Evolutionary conservation across 2,888 invertebrate species (phyloP), one percentile per base, ranked within the genome.

Genomic region (Netelia fuscicornis): DNA sequence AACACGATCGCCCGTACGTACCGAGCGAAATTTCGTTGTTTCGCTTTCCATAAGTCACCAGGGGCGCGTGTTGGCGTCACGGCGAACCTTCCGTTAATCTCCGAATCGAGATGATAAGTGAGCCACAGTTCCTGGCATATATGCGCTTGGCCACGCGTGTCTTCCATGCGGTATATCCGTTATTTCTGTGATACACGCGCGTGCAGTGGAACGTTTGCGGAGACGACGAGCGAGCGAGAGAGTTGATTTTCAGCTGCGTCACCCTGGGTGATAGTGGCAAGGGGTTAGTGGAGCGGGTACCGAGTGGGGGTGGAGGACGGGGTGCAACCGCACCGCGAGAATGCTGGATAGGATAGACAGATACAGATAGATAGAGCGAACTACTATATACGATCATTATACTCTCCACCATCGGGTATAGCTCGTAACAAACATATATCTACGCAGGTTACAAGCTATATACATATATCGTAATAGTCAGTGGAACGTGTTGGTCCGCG

Each of bases 171-270:
- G 30, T 62, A 65, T 77, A 30, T 56, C 54, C 54, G 17, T 62
- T 76, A 76, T 76, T 77, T 77, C 77, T 67, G 67, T 67, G 77
- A 67, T 77, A 30, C 67, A 56, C 67, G 58, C 77, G 56, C 67
- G 58, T 67, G 77, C 68, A 52, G 48, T 52, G 75, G 60, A 68
- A 81, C 70, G 70, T 68, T 75, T 65, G 75, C 74, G 72, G 83
- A 74, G 68, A 62, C 65, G 74, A 68, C 37, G 65, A 52, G 65
- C 25, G 30, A 54, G 42, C 37, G 78, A 71, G 79, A 48, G 64
- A 64, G 72, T 79, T 80, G 75, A 76, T 84, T 84, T 84, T 72
- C 37, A 72, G 84, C 81, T 77, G 84, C 80, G 84, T 84, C 84
- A 83, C 81, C 60, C 74, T 67, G 30, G 54, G 42, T 30, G 58